Evolutionary conservation across 23 tunicate genomes (phyloP).

Genomic region (Halocynthia roretzi): DNA sequence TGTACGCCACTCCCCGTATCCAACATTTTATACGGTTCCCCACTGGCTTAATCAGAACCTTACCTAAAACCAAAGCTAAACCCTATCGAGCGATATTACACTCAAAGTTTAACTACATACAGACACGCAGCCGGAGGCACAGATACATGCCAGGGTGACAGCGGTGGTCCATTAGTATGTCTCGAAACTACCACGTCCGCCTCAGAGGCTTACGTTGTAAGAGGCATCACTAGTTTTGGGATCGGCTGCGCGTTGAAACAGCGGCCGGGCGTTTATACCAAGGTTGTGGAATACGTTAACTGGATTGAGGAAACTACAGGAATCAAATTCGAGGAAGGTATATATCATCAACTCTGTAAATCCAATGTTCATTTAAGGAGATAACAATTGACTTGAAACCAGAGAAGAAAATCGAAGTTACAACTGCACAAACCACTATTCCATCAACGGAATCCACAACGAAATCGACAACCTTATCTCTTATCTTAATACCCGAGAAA

Average conservation of each 20-base stretch:
- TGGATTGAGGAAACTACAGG: constrained; percentile 7
- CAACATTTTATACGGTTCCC: no score
- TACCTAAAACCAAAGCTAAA: no score
- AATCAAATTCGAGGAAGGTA: neutral
- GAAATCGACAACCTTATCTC: no score
- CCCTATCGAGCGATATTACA: no score
- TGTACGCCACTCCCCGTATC: no score
- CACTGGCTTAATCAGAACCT: no score
- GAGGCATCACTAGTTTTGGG: constrained; percentile 7
- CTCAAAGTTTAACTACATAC: neutral
- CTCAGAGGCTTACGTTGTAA: neutral
- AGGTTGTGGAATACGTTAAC: constrained; percentile 1
- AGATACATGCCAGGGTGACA: constrained; percentile 3
- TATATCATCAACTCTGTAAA: neutral
- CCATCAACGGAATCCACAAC: no score
- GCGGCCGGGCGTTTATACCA: constrained; percentile 11
- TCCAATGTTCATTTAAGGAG: no score
- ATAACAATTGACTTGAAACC: no score
- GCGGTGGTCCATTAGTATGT: constrained; percentile 2
- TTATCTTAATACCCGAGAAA: no score
- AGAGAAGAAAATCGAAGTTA: no score
- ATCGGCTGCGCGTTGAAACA: constrained; percentile 5
- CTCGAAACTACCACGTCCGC: neutral
- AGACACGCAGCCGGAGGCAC: neutral
- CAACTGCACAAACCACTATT: no score